These are phyloP conservation scores for Callipepla squamata DNA, from an alignment of 2,113 vertebrate genomes.

Conservation along the genomic window DNA sequence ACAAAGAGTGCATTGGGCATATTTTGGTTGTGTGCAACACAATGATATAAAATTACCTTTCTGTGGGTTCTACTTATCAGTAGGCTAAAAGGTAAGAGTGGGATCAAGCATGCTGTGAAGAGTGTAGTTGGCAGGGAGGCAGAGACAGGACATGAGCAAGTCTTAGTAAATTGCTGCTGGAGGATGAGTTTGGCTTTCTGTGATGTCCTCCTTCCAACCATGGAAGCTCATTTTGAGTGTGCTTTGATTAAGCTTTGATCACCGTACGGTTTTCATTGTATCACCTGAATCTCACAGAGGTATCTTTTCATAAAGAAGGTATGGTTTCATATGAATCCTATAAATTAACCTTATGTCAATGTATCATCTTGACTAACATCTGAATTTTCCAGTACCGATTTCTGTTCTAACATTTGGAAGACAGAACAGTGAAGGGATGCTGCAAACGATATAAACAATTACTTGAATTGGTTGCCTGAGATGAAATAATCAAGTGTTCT, in stretches of 20 bases:
- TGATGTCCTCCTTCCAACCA: background rate
- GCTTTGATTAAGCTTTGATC: background rate
- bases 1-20: background rate
- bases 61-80: rapidly evolving
- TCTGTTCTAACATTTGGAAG: background rate
- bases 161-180: background rate
- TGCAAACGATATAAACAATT: background rate
- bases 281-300: background rate
- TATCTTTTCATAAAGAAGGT: background rate
- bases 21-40: background rate
- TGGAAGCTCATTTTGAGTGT: background rate
- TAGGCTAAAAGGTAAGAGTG: background rate
- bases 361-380: background rate
- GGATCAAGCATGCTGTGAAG: background rate
- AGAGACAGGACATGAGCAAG: background rate
- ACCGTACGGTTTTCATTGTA: background rate
- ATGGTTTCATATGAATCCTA: background rate
- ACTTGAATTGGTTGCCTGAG: background rate
- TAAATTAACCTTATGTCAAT: background rate
- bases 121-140: background rate
- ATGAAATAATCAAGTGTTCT: constrained; percentile 1
- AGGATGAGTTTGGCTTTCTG: background rate
- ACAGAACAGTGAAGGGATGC: background rate
- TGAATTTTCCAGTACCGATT: background rate
- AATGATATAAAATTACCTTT: background rate